These are phyloP conservation scores for Ispidina lecontei DNA, from an alignment of 2,797 vertebrate genomes.

Conservation along the genomic window DNA sequence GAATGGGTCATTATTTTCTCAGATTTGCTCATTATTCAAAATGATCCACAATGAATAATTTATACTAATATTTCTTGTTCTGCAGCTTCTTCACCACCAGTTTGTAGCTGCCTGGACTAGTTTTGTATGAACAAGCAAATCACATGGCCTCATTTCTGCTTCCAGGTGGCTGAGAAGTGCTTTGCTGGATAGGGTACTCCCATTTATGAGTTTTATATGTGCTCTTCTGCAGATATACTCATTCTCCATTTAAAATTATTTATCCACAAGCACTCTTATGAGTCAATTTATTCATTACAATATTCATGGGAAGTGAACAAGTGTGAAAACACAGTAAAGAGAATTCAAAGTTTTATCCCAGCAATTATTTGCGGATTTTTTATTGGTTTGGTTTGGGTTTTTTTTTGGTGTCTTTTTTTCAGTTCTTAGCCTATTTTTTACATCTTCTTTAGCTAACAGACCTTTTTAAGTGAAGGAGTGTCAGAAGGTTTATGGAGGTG, in stretches of 20 bases:
- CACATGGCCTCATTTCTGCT: conserved; percentile 17
- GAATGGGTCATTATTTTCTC: conserved; percentile 63
- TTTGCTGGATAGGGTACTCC: neutral
- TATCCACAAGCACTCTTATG: neutral
- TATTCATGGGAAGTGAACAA: neutral
- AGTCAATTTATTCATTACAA: neutral
- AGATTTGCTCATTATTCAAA: conserved; percentile 61
- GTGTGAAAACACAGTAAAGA: neutral
- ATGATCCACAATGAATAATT: conserved; percentile 59
- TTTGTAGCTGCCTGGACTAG: conserved; percentile 47
- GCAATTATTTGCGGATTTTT: neutral
- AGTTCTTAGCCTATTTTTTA: neutral
- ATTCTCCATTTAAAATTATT: neutral
- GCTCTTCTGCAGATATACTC: neutral
- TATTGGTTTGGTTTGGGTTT: too few relatives aligned
- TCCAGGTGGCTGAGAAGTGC: conserved; percentile 2
- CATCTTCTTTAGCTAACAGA: neutral
- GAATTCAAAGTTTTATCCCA: neutral
- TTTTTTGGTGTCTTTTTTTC: neutral
- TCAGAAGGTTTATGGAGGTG: neutral
- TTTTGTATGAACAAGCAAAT: conserved; percentile 42
- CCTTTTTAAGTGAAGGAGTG: neutral
- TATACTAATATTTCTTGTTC: conserved; percentile 58
- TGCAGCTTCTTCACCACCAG: conserved; percentile 36
- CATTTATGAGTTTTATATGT: neutral